Percentiles rank a stretch among this genome's conserved stretches.
Conservation (phyloP, 1,140 invertebrate genomes). For the Neuroterus valhalla region DNA sequence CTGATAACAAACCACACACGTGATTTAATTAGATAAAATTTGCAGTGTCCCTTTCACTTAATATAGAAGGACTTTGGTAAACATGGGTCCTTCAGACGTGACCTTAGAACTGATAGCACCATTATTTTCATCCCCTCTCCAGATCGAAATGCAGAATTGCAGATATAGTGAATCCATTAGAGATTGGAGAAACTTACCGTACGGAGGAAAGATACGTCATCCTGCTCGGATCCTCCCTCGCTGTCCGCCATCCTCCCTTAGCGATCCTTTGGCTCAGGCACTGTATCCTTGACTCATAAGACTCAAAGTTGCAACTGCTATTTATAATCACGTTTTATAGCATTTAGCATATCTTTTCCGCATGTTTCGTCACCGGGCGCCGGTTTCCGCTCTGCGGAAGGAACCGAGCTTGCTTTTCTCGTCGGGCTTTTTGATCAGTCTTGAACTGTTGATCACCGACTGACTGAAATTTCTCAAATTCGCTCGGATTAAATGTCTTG, state of each 20-base stretch:
- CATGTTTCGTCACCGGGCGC: conserved; percentile 43
- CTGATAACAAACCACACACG: too few relatives aligned
- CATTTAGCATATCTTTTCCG: conserved; percentile 37
- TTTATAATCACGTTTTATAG: conserved; percentile 9
- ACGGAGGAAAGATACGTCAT: conserved; percentile 97
- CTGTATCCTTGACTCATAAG: conserved; percentile 40
- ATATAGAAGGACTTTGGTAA: neutral
- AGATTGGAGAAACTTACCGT: conserved; percentile 86
- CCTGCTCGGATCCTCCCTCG: conserved; percentile 95
- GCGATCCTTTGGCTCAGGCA: conserved; percentile 48
- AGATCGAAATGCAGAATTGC: conserved; percentile 3
- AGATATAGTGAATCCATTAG: conserved; percentile 13
- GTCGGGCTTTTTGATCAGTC: conserved; percentile 35
- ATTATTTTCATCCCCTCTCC: neutral
- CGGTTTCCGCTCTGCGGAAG: conserved; percentile 49
- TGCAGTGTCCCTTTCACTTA: neutral
- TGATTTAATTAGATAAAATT: neutral
- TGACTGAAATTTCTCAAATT: conserved; percentile 32
- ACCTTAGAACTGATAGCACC: conserved; percentile 9
- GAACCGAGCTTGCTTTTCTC: conserved; percentile 36
- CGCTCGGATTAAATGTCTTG: conserved; percentile 35
- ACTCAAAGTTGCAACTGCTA: conserved; percentile 31
- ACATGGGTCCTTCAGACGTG: conserved; percentile 3
- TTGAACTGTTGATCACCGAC: conserved; percentile 46
- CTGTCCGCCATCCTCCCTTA: conserved; percentile 86